Evolutionary conservation across 2,113 vertebrate species (phyloP), one percentile per base, ranked within the genome.

Genomic region (Malurus melanocephalus): DNA sequence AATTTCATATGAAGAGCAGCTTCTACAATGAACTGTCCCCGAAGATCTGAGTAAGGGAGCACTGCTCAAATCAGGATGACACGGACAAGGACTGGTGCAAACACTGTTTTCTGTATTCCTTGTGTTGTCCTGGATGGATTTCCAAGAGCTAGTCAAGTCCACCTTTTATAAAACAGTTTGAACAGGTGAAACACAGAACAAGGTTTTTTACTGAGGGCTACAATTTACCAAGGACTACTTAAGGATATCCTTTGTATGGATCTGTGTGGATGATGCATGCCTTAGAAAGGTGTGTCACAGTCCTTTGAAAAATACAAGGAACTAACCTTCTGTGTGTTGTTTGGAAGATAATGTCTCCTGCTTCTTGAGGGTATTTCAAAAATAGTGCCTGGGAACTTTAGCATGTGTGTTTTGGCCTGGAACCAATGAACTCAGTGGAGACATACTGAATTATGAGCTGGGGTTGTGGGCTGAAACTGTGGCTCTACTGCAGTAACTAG

Each of bases 361-460:
- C 42, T 65, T 80, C 90, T 91, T 59, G 57, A 88, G 86, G 33
- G 75, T 40, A 78, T 79, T 84, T 79, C 27, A 66, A 18, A 93
- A 60, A 57, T 59, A 73, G 55, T 90, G 65, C 61, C 46, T 89
- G 61, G 62, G 77, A 90, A 81, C 16, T 53, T 81, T 5, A 90
- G 24, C 30, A 6, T 84, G 59, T 85, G 33, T 81, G 27, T 84
- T 94, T 95, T 93, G 88, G 77, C 80, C 86, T 81, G 40, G 43
- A 93, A 78, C 69, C 91, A 81, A 48, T 73, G 24, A 87, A 80
- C 45, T 81, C 40, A 55, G 57, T 60, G 57, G 45, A 88, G 62
- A 74, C 53, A 79, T 43, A 52, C 55, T 81, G 74, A 92, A 78
- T 92, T 85, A 90, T 7, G 61, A 83, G 55, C 45, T 78, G 82